Conservation (phyloP, 2,888 invertebrate species). For the Danaus chrysippus region DNA sequence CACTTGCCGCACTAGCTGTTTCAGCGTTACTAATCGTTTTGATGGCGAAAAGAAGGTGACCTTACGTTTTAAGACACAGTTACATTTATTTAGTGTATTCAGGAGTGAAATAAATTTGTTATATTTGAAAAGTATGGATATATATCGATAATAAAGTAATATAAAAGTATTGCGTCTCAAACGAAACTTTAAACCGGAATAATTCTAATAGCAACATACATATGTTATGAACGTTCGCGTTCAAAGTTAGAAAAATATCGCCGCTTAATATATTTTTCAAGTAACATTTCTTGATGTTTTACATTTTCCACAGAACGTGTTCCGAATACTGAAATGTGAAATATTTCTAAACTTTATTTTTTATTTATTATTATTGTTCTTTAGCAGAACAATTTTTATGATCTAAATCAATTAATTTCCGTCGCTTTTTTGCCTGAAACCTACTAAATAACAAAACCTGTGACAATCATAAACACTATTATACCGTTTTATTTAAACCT, state of each 20-base stretch:
- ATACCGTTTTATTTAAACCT: no score
- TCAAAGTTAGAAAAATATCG: constrained; percentile 28
- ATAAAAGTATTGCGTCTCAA: constrained; percentile 7
- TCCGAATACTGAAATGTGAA: constrained; percentile 9
- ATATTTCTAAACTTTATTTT: neutral
- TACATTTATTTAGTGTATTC: neutral
- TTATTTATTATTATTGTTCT: neutral
- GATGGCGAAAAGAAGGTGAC: constrained; percentile 61
- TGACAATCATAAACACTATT: no score
- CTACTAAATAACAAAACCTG: no score
- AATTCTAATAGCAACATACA: constrained; percentile 22
- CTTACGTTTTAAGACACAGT: neutral
- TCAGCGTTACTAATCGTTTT: constrained; percentile 64
- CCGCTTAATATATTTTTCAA: constrained; percentile 23
- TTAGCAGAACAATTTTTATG: no score
- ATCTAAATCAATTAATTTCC: no score
- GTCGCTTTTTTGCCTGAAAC: no score
- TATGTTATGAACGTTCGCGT: constrained; percentile 24
- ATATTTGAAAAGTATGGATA: neutral
- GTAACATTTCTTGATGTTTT: constrained; percentile 23
- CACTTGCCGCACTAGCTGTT: constrained; percentile 65
- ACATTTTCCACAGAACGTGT: constrained; percentile 20
- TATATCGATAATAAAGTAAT: constrained; percentile 5
- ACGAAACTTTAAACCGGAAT: constrained; percentile 24
- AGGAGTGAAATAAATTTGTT: neutral